These are phyloP conservation scores for Gallinago jamesoni DNA, from an alignment of 2,113 vertebrate genomes.

Conservation along the genomic window DNA sequence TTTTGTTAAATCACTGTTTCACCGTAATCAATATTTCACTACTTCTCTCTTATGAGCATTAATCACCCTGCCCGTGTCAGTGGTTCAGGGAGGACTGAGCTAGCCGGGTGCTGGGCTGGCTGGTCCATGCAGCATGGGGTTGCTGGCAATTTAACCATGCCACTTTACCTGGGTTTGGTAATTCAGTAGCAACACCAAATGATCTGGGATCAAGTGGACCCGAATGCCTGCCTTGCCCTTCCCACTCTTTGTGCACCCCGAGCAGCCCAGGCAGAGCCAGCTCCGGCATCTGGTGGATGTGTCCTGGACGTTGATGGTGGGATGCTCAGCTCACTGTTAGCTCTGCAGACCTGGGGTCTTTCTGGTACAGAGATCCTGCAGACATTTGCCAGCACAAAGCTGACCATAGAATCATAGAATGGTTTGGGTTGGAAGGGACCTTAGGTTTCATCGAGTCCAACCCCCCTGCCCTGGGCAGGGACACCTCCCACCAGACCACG, in stretches of 20 bases:
- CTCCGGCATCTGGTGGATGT: background rate
- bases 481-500: too few relatives aligned
- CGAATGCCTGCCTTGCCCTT: background rate
- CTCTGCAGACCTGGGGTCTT: background rate
- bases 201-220: background rate
- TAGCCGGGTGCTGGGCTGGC: background rate
- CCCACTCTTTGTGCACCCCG: background rate
- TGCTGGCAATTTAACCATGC: background rate
- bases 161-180: background rate
- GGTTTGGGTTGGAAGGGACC: too few relatives aligned
- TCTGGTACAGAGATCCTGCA: background rate
- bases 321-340: background rate
- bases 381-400: background rate
- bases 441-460: too few relatives aligned
- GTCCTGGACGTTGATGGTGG: background rate
- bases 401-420: background rate
- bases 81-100: background rate
- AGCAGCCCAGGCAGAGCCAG: background rate
- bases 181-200: background rate
- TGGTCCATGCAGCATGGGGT: rapidly evolving
- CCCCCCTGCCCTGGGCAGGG: too few relatives aligned
- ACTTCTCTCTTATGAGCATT: too few relatives aligned
- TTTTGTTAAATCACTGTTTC: too few relatives aligned
- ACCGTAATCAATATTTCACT: too few relatives aligned
- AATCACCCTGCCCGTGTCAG: too few relatives aligned